Evolutionary conservation across 2,888 invertebrate species (phyloP).

Genomic region (Caenorhabditis parvicauda): DNA sequence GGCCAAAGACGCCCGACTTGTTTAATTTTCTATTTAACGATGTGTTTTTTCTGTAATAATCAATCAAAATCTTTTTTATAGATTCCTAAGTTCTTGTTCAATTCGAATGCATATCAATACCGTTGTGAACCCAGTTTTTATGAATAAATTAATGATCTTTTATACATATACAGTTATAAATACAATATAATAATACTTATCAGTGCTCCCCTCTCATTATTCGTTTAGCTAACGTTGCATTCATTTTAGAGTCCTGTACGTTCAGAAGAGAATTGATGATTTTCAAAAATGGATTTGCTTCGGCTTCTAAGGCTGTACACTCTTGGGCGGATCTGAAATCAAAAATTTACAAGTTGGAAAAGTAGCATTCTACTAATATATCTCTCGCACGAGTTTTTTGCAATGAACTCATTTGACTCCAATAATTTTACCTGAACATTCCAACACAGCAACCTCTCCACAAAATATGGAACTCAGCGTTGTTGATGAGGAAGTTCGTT

Average conservation of each 20-base stretch:
- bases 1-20: conserved; percentile 37
- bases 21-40: conserved; percentile 1
- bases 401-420: background rate
- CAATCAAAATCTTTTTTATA: conserved; percentile 1
- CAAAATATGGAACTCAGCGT: conserved; percentile 58
- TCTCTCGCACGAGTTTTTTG: background rate
- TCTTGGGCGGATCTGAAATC: conserved; percentile 31
- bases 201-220: conserved; percentile 31
- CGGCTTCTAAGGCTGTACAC: conserved; percentile 47
- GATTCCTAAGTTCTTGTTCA: no score
- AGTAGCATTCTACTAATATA: background rate
- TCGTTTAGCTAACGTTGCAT: conserved; percentile 19
- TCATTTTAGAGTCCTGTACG: conserved; percentile 33
- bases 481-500: conserved; percentile 59
- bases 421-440: conserved; percentile 41
- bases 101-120: no score
- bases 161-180: background rate
- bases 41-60: background rate
- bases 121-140: background rate
- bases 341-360: background rate
- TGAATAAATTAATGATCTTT: background rate
- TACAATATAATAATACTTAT: conserved; percentile 8
- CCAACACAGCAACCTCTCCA: conserved; percentile 62
- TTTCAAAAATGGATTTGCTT: conserved; percentile 47
- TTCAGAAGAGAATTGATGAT: conserved; percentile 31